Base-by-base conservation (phyloP, 2,888 invertebrate species). In the Drosophila pegasa region DNA sequence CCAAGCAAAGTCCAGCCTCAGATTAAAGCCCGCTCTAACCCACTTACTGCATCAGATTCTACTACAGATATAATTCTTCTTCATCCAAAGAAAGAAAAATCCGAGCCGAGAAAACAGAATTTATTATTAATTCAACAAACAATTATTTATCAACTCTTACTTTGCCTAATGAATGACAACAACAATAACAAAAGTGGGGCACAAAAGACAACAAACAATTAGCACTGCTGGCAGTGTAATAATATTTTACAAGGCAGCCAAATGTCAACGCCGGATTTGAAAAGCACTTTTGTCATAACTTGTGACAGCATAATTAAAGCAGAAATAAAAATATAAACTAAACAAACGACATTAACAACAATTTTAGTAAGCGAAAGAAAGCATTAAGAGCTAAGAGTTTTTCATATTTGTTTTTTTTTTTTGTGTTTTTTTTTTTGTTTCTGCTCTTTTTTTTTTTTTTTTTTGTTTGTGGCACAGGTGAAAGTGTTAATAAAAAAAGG, bases 401-500 rank as follows among this genome's bases (percentile, higher is more conserved):
- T 71, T 75, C 38, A 66, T 65, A 58, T 73, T 71, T 60, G 59
- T 69, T 65, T 41, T 67, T 45, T 52, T 50, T 54, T 27, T 68
- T 62, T 38, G 61, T 35, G 55, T 45, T 56, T 33, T 52, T 38
- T 56, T 66, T 62, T 40, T 67, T 38, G 48, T 56, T 50, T 33
- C 55, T 48, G 9, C 33, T 43, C 56, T 40, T 51, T 16, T 31
- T 56, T 14, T 35, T 48, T 37, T 4, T 61, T 47, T 33, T 61
- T 27, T 40, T 68, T 58, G 37, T 62, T 57, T 51, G 50, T 66
- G 55, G 77, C 54, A 60, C 69, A 75, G 78, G 87, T 87, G 82
- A 82, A 82, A 82, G 83, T 79, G 81, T 78, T 66, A 68, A 60
- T 25, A 70, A 73, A 45, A 77, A 77, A 66, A 59, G 56, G 60